Evolutionary conservation across 2,888 invertebrate species (phyloP), one percentile per base, ranked within the genome.

Genomic region (Dinocampus coccinellae): DNA sequence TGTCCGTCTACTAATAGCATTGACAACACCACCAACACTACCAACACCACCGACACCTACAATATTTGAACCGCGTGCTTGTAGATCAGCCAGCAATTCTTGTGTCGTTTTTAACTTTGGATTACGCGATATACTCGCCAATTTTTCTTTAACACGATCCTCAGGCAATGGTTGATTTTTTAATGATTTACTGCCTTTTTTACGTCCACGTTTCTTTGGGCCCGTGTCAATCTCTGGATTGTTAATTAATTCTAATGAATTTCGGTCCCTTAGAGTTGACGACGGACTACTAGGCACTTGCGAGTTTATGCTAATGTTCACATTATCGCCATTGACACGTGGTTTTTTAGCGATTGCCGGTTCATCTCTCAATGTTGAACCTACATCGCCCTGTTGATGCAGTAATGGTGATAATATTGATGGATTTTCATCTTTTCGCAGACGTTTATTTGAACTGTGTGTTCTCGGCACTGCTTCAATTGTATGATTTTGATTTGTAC

Each of bases 1-100:
- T 85, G 33, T 84, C 26, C 39, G 36, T 0, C 57, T 36, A 24
- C 20, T 83, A 74, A 74, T 73, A 76, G 75, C 81, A 76, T 29
- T 81, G 70, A 68, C 75, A 63, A 66, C 83, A 77, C 66, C 74
- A 69, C 72, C 78, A 39, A 83, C 77, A 22, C 26, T 81, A 76
- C 80, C 79, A 73, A 79, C 76, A 69, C 74, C 74, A 68, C 78
- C 77, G 76, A 78, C 79, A 70, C 77, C 69, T 77, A 75, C 75
- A 84, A 85, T 79, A 80, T 85, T 82, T 72, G 84, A 84, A 85
- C 91, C 89, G 77, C 91, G 91, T 42, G 90, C 90, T 87, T 93
- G 93, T 79, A 95, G 90, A 86, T 94, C 93, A 67, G 93, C 94
- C 73, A 96, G 89, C 69, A 96, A 88, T 86, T 96, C 95, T 83